phyloP scores from a whole-genome alignment of 2,888 invertebrate species.

The Rotaria socialis region DNA sequence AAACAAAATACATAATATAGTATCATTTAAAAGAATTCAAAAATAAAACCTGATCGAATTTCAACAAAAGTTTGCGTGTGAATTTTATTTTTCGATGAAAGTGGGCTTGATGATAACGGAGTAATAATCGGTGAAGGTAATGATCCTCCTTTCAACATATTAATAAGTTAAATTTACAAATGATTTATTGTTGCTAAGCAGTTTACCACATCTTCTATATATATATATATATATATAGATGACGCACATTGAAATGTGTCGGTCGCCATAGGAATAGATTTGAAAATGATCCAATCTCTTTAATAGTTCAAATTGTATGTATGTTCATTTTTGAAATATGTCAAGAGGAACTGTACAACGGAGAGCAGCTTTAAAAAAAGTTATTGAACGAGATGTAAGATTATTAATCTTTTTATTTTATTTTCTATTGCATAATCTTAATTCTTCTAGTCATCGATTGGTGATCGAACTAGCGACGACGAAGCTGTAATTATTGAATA shows the following conservation, averaged over 20 bases:
- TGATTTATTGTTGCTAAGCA: background rate
- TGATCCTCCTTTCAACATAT: constrained; percentile 45
- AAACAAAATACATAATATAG: background rate
- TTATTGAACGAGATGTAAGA: background rate
- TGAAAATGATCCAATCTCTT: background rate
- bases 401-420: background rate
- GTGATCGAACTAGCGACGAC: background rate
- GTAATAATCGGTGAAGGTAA: constrained; percentile 43
- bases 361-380: background rate
- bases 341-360: background rate
- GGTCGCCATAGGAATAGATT: background rate
- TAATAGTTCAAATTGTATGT: background rate
- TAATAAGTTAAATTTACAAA: background rate
- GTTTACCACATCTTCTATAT: background rate
- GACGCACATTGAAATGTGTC: background rate
- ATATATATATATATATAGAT: background rate
- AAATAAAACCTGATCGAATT: constrained; percentile 38
- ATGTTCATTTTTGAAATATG: background rate
- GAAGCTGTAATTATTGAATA: background rate
- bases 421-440: background rate
- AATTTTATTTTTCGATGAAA: constrained; percentile 42
- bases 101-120: constrained; percentile 31
- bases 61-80: constrained; percentile 46
- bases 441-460: background rate
- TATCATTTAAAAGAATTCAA: background rate